Base-by-base conservation (phyloP, 2,797 vertebrate species). In the Urocyon cinereoargenteus region DNA sequence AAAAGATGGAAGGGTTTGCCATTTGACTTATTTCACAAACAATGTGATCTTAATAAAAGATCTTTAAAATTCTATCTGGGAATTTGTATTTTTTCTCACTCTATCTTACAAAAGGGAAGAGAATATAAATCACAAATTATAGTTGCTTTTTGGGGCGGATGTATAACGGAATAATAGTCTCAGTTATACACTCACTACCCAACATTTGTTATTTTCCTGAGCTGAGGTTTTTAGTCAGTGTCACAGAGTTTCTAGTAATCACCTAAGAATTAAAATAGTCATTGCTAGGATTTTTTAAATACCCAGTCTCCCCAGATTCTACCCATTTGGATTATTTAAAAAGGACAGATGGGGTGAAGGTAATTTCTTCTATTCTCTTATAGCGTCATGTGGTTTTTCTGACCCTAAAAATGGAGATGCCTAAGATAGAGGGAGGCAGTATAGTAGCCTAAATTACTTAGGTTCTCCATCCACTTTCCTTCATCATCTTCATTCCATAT, bases 331-430 rank as follows among this genome's bases (percentile, higher is more conserved):
- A 79, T 79, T 96, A 28, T 14, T 78, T 57, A 36, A 86, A 93
- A 92, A 64, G 64, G 64, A 85, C 31, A 79, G 49, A 62, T 81
- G 64, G 83, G 55, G 45, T 8, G 53, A 90, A 90, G 55, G 49
- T 64, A 79, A 93, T 96, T 79, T 55, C 45, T 93, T 96, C 26
- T 79, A n/a, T 26, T 68, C 8, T 81, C 51, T 83, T 87, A 24
- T 4, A 72, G 59, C 7, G 28, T 93, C 22, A 57, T 5, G 5
- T 73, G 91, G 49, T 36, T 72, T 93, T 73, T 28, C 49, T 86
- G 64, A 49, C 55, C 34, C 34, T 49, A 36, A 81, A 55, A 79
- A 72, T 62, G 28, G 82, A 93, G 91, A 1, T 57, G 14, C 51
- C 51, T 1, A 0, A 51, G 73, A 45, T 36, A 24, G 40, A 62